Conservation (phyloP, 2,113 vertebrate species). For the Daboia siamensis region DNA sequence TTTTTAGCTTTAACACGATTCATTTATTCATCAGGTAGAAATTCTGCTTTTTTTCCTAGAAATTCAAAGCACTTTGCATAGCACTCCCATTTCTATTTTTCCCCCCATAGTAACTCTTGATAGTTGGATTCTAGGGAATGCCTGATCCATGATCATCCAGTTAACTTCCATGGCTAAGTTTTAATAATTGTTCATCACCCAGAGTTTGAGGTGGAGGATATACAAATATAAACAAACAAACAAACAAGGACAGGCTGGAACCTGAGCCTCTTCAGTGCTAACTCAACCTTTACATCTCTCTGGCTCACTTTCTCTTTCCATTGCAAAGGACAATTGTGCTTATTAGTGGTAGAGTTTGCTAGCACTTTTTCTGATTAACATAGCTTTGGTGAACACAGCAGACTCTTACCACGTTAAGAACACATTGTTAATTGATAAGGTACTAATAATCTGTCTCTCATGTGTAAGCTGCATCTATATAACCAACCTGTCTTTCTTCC, state of each 20-base stretch:
- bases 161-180: neutral
- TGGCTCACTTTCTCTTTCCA: neutral
- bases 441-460: neutral
- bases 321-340: neutral
- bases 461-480: neutral
- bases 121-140: neutral
- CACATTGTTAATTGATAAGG: neutral
- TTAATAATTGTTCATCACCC: neutral
- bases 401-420: neutral
- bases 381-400: neutral
- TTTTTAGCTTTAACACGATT: neutral
- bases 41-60: neutral
- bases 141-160: neutral
- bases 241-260: neutral
- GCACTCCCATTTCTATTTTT: neutral
- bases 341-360: neutral
- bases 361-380: neutral
- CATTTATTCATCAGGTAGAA: neutral
- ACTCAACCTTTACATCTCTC: neutral
- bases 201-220: neutral
- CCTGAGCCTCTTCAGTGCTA: neutral
- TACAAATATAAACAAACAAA: neutral
- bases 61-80: neutral
- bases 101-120: neutral
- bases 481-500: neutral